Conservation (phyloP, 2,113 vertebrate species). For the Corvus cornix region DNA sequence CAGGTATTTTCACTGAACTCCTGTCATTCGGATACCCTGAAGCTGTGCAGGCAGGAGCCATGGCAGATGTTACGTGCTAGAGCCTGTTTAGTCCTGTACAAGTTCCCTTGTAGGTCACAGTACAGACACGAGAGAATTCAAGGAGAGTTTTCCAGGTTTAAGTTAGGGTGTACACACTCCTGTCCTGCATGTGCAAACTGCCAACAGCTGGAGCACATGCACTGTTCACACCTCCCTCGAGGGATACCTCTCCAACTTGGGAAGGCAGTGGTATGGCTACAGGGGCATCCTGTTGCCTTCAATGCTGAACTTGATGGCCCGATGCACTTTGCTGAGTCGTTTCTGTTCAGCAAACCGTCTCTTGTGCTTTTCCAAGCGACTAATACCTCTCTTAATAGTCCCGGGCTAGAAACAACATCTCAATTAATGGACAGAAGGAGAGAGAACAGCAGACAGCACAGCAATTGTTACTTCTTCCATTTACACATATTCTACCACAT, state of each 20-base stretch:
- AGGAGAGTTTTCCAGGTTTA: conserved; percentile 28
- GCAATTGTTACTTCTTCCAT: conserved; percentile 7
- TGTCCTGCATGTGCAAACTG: conserved; percentile 44
- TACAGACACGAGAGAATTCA: neutral
- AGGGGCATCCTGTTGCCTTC: conserved; percentile 95
- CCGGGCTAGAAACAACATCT: conserved; percentile 81
- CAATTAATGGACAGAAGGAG: conserved; percentile 69
- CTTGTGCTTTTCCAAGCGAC: conserved; percentile 95
- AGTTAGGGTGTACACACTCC: conserved; percentile 22
- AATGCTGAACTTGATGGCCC: conserved; percentile 95
- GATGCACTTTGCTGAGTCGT: conserved; percentile 82
- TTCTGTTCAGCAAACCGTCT: conserved; percentile 89
- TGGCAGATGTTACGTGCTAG: neutral
- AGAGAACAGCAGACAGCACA: conserved; percentile 62
- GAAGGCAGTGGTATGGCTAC: conserved; percentile 74
- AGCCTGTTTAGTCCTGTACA: conserved; percentile 2
- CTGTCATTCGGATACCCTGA: neutral
- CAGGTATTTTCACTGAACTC: neutral
- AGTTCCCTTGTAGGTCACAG: conserved; percentile 20
- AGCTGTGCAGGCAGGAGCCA: neutral
- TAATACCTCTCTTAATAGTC: conserved; percentile 85
- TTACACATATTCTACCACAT: neutral
- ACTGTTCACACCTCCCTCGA: conserved; percentile 68
- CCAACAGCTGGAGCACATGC: conserved; percentile 67
- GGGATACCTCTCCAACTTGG: conserved; percentile 73